Base-by-base conservation (phyloP, 2,888 invertebrate genomes). In the Catocala sponsa region DNA sequence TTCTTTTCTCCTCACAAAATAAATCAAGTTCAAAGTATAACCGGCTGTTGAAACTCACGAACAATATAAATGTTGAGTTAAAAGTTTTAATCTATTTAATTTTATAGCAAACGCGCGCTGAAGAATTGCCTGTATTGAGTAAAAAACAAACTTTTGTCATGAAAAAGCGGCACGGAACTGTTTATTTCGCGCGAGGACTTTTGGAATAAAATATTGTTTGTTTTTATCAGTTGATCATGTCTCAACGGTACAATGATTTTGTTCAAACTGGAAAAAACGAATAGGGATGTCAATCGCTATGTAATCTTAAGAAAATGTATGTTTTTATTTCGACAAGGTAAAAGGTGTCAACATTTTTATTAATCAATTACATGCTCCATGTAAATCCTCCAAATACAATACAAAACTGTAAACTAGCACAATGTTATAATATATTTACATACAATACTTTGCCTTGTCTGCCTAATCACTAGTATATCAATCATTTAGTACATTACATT, bases 21-120 rank as follows among this genome's bases (percentile, higher is more conserved):
- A 51, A 46, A 41, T 38, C 35, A 33, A 38, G 50, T 9, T 47
- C 47, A 25, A n/a, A 49, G 32, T 11, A 49, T 33, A 47, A n/a
- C 12, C 38, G 38, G n/a, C 25, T 42, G 43, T 44, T 57, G 25
- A 49, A 42, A 7, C 9, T 35, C 13, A 4, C 46, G 11, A 15
- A 57, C 13, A 6, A 42, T 59, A 33, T 25, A 41, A 59, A 41
- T 46, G 35, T 54, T 5, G n/a, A 53, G 42, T 62, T 52, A 4
- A 56, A 61, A 56, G 44, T 57, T 58, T 63, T 38, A 55, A 55
- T 56, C 50, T 35, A 15, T 47, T 56, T 48, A 52, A 56, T 61
- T 56, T 61, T 51, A n/a, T 35, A 56, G 51, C 49, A 10, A 41
- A 5, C 4, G 43, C 33, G 43, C 11, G 5, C 46, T 52, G 47